Evolutionary conservation across 2,888 invertebrate genomes (phyloP).

Genomic region (Brachyopa scutellaris): DNA sequence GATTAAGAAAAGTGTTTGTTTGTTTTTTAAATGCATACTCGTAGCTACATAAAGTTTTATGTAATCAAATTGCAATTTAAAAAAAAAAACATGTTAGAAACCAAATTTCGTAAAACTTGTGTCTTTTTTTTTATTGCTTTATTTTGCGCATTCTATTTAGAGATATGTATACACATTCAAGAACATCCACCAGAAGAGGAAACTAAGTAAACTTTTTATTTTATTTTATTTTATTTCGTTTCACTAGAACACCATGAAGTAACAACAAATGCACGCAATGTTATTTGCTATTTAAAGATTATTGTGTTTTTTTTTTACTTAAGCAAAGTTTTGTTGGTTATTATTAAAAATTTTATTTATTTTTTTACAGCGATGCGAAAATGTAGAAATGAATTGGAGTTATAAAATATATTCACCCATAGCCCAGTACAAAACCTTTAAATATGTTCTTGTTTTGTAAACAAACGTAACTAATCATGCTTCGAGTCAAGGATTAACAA

Average conservation of each 20-base stretch:
- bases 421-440: conserved; percentile 25
- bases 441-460: conserved; percentile 6
- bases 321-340: conserved; percentile 39
- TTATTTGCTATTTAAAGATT: conserved; percentile 32
- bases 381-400: conserved; percentile 25
- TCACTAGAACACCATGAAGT: conserved; percentile 17
- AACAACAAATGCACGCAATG: conserved; percentile 50
- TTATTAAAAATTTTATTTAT: conserved; percentile 1
- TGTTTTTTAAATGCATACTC: conserved; percentile 7
- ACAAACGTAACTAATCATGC: conserved; percentile 58
- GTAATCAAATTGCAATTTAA: background rate
- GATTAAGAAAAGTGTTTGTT: background rate
- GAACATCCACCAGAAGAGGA: conserved; percentile 50
- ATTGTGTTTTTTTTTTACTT: conserved; percentile 3
- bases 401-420: conserved; percentile 24
- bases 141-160: conserved; percentile 17
- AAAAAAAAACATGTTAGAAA: conserved; percentile 17
- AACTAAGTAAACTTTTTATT: conserved; percentile 3
- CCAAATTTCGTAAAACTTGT: conserved; percentile 1
- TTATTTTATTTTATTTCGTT: background rate
- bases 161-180: conserved; percentile 29
- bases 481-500: conserved; percentile 58
- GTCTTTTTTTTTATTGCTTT: background rate
- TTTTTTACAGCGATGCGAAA: conserved; percentile 35
- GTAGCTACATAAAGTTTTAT: conserved; percentile 15